Conservation (phyloP, 2,113 vertebrate genomes). For the Petroica traversi region DNA sequence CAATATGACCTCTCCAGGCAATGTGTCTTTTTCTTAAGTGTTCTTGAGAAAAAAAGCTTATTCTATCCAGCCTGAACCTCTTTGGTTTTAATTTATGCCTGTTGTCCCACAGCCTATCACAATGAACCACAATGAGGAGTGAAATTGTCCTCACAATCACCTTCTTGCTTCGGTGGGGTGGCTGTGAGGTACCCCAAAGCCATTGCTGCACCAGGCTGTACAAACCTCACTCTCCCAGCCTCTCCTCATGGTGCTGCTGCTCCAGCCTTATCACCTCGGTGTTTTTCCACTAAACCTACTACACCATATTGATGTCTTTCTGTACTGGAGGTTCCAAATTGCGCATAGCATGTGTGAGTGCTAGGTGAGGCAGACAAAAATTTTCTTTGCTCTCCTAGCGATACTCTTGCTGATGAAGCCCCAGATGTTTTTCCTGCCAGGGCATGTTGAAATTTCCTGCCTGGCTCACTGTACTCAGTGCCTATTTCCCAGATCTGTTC, state of each 20-base stretch:
- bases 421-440: not conserved
- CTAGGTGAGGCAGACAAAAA: not conserved
- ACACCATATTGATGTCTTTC: not conserved
- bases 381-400: not conserved
- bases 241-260: not conserved
- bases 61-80: not conserved
- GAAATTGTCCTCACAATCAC: not conserved
- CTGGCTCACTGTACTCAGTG: rapidly evolving
- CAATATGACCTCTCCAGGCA: not conserved
- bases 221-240: not conserved
- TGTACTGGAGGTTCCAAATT: not conserved
- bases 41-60: not conserved
- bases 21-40: not conserved
- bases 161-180: rapidly evolving
- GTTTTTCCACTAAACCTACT: not conserved
- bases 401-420: not conserved
- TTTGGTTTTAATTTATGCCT: not conserved
- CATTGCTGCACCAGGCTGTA: not conserved
- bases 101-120: not conserved
- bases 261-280: not conserved
- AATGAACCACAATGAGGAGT: not conserved
- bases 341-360: not conserved
- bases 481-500: not conserved
- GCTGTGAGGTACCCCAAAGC: not conserved
- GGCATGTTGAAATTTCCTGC: not conserved